These are phyloP conservation scores for Enteromius paludinosus DNA, from an alignment of 2,797 vertebrate species.

Conservation along the genomic window DNA sequence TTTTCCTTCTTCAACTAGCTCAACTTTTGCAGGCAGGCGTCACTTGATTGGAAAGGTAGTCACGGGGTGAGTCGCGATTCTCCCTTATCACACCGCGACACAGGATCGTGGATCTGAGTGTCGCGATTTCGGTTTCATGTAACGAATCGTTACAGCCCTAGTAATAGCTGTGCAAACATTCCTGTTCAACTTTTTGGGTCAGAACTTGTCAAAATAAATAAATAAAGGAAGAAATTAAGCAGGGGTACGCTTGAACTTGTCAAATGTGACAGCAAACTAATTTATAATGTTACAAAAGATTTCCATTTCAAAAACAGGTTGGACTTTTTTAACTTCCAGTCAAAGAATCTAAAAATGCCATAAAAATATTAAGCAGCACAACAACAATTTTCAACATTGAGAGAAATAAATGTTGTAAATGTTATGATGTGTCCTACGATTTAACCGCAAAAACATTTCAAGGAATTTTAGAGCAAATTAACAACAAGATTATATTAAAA, in stretches of 20 bases:
- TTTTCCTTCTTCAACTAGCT: too few species aligned
- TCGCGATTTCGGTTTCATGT: too few species aligned
- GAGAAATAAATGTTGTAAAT: background rate
- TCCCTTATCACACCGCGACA: too few species aligned
- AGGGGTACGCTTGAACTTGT: background rate
- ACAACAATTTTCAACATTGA: background rate
- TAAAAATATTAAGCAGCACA: background rate
- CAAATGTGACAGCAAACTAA: background rate
- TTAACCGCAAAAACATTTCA: background rate
- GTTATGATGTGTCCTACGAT: background rate
- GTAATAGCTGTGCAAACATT: background rate
- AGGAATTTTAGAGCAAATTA: background rate
- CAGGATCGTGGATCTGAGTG: too few species aligned
- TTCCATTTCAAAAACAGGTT: background rate
- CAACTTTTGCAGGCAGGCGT: too few species aligned
- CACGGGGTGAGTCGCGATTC: too few species aligned
- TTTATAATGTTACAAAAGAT: background rate
- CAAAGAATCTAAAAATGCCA: background rate
- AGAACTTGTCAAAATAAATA: background rate
- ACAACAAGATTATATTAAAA: constrained; percentile 3
- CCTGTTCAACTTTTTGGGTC: background rate
- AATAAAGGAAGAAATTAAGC: background rate
- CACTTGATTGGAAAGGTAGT: too few species aligned
- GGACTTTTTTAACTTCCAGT: background rate
- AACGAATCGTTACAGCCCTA: too few species aligned